Conservation (phyloP, 2,888 invertebrate species). For the Laspeyria flexula region DNA sequence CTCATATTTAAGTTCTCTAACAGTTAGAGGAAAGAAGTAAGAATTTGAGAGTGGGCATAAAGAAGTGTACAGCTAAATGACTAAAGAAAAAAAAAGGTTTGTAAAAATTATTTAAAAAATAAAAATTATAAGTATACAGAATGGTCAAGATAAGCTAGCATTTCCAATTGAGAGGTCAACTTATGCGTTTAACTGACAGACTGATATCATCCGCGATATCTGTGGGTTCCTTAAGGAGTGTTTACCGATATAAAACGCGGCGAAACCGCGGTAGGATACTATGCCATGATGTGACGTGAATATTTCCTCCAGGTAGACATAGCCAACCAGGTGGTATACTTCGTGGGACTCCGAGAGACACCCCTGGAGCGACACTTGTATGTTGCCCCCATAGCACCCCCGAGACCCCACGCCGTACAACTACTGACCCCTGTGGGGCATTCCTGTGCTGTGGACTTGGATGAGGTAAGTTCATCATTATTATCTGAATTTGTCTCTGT, state of each 20-base stretch:
- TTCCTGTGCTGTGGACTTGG: slow-evolving; percentile 94
- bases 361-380: slow-evolving; percentile 97
- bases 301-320: slow-evolving; percentile 81
- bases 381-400: slow-evolving; percentile 88
- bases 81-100: too few species aligned
- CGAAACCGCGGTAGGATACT: slow-evolving; percentile 67
- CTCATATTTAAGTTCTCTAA: too few species aligned
- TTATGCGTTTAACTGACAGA: too few species aligned
- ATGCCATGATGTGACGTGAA: not conserved
- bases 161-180: too few species aligned
- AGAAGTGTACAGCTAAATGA: too few species aligned
- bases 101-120: too few species aligned
- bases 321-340: slow-evolving; percentile 92
- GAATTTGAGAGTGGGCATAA: too few species aligned
- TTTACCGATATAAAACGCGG: not conserved
- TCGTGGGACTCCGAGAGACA: slow-evolving; percentile 95
- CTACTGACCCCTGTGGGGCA: slow-evolving; percentile 93
- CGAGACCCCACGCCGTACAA: slow-evolving; percentile 89
- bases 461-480: slow-evolving; percentile 85
- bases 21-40: too few species aligned
- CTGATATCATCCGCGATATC: too few species aligned
- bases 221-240: too few species aligned
- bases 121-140: too few species aligned
- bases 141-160: too few species aligned
- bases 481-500: not conserved